These are phyloP conservation scores for Coptodon rendalli DNA, from an alignment of 2,113 vertebrate species.

Conservation along the genomic window DNA sequence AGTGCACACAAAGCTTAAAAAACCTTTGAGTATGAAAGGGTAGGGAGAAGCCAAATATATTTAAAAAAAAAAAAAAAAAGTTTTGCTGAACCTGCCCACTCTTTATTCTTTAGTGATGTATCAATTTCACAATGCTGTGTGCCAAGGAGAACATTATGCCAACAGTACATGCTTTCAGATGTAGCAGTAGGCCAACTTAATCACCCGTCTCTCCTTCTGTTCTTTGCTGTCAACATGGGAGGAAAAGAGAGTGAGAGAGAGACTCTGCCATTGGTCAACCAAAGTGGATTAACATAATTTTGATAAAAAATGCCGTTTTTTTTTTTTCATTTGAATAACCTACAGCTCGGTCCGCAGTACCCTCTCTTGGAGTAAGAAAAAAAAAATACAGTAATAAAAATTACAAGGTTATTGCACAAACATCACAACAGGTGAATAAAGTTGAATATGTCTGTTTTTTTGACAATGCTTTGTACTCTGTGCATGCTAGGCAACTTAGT, in stretches of 20 bases:
- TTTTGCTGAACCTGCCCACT: not conserved
- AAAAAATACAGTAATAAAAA: not conserved
- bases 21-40: not conserved
- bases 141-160: not conserved
- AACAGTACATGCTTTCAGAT: not conserved
- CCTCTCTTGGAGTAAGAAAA: not conserved
- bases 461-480: not conserved
- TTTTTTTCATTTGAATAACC: not conserved
- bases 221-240: not conserved
- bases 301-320: not conserved
- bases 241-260: not conserved
- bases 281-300: constrained; percentile 28
- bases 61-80: not conserved
- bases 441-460: not conserved
- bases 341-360: not conserved
- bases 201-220: constrained; percentile 21
- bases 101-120: not conserved
- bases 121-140: not conserved
- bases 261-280: not conserved
- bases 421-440: not conserved
- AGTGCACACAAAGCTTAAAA: not conserved
- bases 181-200: not conserved
- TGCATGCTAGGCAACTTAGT: not conserved
- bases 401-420: not conserved
- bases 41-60: not conserved